A percentile compares a stretch with the other conserved stretches of the same genome.
Conservation (phyloP, 2,888 invertebrate genomes). For the Alloscopus bannaensis region DNA sequence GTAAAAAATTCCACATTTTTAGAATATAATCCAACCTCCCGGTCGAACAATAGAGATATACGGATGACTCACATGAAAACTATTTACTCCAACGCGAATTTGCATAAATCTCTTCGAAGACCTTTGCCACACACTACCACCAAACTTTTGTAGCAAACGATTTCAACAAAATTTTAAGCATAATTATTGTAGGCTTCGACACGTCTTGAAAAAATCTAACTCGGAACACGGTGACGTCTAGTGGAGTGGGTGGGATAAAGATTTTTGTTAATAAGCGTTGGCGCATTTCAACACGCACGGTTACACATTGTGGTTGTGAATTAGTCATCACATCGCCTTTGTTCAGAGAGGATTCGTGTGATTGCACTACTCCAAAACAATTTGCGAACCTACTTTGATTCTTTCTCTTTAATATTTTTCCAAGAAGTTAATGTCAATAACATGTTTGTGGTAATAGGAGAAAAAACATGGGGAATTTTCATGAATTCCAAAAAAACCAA, state of each 20-base stretch:
- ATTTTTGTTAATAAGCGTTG: conserved; percentile 32
- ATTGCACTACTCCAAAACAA: not conserved
- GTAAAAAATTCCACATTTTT: not conserved
- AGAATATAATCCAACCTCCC: too few species aligned
- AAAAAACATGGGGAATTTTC: not conserved
- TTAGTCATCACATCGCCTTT: conserved; percentile 27
- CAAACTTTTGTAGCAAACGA: not conserved
- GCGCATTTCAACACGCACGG: conserved; percentile 34
- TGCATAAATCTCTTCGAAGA: not conserved
- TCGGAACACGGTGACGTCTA: too few species aligned
- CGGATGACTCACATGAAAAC: too few species aligned
- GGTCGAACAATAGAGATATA: too few species aligned
- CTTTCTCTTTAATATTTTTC: not conserved
- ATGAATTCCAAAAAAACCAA: conserved; percentile 3
- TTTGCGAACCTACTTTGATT: not conserved
- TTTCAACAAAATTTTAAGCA: not conserved
- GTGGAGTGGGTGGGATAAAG: conserved; percentile 26
- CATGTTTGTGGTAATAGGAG: not conserved
- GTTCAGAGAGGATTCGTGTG: not conserved
- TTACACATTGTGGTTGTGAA: conserved; percentile 20
- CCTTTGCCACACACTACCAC: not conserved
- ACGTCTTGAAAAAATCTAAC: too few species aligned
- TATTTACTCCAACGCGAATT: too few species aligned
- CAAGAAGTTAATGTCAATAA: not conserved
- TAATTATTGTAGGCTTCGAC: too few species aligned